A percentile compares a stretch with the other conserved stretches of the same genome.
Evolutionary conservation across 2,888 invertebrate species (phyloP).

Genomic region (Muscina levida): DNA sequence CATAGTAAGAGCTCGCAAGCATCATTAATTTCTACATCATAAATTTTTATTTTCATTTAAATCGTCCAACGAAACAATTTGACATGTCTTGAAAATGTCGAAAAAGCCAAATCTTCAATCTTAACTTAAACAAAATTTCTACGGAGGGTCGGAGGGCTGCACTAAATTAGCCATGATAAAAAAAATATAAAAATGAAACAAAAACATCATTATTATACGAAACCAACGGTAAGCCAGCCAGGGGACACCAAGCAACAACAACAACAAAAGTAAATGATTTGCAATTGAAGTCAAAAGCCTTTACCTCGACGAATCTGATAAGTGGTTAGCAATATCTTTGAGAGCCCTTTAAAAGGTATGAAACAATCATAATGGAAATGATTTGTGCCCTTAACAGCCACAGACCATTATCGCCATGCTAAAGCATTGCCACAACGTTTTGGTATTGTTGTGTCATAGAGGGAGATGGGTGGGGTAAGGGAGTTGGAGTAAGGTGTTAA

Average conservation of each 20-base stretch:
- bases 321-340: neutral
- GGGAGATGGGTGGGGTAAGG: too few relatives aligned
- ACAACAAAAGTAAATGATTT: too few relatives aligned
- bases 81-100: slow-evolving; percentile 25
- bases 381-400: neutral
- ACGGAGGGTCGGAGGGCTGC: neutral
- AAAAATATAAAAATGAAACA: neutral
- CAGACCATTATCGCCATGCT: neutral
- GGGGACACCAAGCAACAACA: neutral
- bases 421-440: neutral
- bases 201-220: slow-evolving; percentile 6
- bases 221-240: neutral
- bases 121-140: neutral
- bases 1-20: too few relatives aligned
- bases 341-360: neutral
- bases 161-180: slow-evolving; percentile 17
- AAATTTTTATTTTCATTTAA: slow-evolving; percentile 30
- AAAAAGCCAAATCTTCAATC: too few relatives aligned
- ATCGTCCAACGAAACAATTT: slow-evolving; percentile 38
- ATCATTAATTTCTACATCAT: slow-evolving; percentile 34
- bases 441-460: too few relatives aligned
- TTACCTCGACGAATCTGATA: too few relatives aligned
- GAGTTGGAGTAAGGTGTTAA: neutral
- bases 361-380: neutral
- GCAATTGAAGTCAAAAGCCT: too few relatives aligned